phyloP scores from a whole-genome alignment of 1,140 invertebrate species.

The Pachyrhynchus sulphureomaculatus region DNA sequence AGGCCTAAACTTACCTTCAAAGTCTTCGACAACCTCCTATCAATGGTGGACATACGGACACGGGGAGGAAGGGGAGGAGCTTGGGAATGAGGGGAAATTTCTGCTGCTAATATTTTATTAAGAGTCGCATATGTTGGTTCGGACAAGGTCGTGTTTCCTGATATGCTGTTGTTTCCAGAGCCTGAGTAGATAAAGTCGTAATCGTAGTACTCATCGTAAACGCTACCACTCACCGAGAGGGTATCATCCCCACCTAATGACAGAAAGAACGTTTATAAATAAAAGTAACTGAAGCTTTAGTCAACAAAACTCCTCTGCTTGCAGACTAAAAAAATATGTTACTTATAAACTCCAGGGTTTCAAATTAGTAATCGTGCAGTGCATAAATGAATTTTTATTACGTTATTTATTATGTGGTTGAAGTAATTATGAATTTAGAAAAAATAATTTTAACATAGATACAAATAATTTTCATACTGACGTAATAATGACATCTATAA shows the following conservation, averaged over 20 bases:
- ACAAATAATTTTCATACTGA: too few relatives aligned
- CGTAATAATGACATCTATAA: too few relatives aligned
- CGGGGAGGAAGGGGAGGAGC: conserved; percentile 54
- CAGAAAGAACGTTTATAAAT: conserved; percentile 9
- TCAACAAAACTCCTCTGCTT: neutral
- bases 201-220: conserved; percentile 84
- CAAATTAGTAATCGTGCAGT: too few relatives aligned
- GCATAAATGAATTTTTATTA: too few relatives aligned
- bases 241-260: conserved; percentile 46
- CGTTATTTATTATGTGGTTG: too few relatives aligned
- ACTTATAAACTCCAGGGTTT: too few relatives aligned
- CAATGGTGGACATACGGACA: conserved; percentile 37
- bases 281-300: too few relatives aligned
- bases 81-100: conserved; percentile 60
- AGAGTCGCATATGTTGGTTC: conserved; percentile 76
- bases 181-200: conserved; percentile 79
- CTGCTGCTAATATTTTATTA: conserved; percentile 56
- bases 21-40: conserved; percentile 36
- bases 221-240: conserved; percentile 65
- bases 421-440: too few relatives aligned
- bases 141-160: conserved; percentile 54
- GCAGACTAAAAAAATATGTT: too few relatives aligned
- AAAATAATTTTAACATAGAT: too few relatives aligned
- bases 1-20: conserved; percentile 28
- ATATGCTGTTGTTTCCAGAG: conserved; percentile 66